These are phyloP conservation scores for Linyphia triangularis DNA, from an alignment of 2,888 invertebrate genomes.

Conservation along the genomic window DNA sequence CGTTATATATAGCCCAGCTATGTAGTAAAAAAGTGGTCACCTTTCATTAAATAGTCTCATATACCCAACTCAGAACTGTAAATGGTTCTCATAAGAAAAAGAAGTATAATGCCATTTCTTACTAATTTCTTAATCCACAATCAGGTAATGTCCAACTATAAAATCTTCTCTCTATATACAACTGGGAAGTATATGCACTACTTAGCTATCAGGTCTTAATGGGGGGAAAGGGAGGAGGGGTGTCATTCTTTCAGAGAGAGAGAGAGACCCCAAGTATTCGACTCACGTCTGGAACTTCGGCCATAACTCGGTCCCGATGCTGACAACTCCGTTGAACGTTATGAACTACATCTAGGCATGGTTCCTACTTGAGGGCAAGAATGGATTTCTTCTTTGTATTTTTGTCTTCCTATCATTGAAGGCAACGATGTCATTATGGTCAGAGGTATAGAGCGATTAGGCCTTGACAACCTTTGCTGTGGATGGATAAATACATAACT, in stretches of 20 bases:
- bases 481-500: constrained; percentile 19
- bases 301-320: constrained; percentile 50
- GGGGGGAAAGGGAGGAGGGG: background rate
- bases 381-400: constrained; percentile 42
- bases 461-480: constrained; percentile 2
- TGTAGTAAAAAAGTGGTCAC: too few relatives aligned
- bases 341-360: constrained; percentile 56
- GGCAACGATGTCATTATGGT: constrained; percentile 15
- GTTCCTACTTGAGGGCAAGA: constrained; percentile 42
- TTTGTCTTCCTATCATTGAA: background rate
- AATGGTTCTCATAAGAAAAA: too few relatives aligned
- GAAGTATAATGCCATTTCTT: too few relatives aligned
- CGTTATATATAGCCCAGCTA: too few relatives aligned
- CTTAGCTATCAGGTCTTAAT: too few relatives aligned
- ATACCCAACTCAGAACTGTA: too few relatives aligned
- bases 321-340: constrained; percentile 46
- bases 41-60: too few relatives aligned
- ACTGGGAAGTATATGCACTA: too few relatives aligned
- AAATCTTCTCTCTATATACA: too few relatives aligned
- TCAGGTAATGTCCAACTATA: too few relatives aligned
- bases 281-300: constrained; percentile 41
- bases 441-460: constrained; percentile 21
- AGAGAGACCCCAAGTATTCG: constrained; percentile 23
- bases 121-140: too few relatives aligned
- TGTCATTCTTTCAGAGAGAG: constrained; percentile 6